Evolutionary conservation across 2,113 vertebrate genomes (phyloP).

Genomic region (Xiphophorus hellerii): DNA sequence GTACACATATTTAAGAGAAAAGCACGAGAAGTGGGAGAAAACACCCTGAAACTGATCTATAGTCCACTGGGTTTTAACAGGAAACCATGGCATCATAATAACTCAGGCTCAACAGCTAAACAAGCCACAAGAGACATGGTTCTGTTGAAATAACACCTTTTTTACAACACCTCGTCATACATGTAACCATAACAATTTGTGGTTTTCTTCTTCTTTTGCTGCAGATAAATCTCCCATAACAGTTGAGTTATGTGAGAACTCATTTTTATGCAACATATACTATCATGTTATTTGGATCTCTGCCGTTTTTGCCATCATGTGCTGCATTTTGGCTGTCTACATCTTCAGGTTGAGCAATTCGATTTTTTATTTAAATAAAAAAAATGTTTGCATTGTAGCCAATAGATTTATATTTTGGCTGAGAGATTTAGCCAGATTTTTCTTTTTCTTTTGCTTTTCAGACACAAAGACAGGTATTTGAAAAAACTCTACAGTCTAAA

Average conservation of each 20-base stretch:
- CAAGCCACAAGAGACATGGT: constrained; percentile 58
- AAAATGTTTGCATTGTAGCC: background rate
- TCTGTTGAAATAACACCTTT: constrained; percentile 34
- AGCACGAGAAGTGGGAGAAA: background rate
- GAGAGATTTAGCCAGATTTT: background rate
- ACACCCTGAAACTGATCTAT: constrained; percentile 39
- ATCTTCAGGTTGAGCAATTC: constrained; percentile 61
- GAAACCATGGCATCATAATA: constrained; percentile 60
- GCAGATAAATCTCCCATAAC: background rate
- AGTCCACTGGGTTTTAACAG: constrained; percentile 51
- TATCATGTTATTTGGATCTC: constrained; percentile 55
- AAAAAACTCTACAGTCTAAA: constrained; percentile 53
- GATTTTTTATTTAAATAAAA: background rate
- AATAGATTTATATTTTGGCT: background rate
- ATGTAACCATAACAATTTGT: background rate
- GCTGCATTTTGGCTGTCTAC: constrained; percentile 45
- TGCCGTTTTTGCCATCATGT: constrained; percentile 41
- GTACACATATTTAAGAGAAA: background rate
- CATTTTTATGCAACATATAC: background rate
- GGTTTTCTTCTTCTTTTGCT: constrained; percentile 15
- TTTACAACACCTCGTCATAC: background rate
- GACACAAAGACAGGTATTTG: constrained; percentile 57
- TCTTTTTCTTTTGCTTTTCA: constrained; percentile 28
- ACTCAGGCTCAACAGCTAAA: constrained; percentile 45
- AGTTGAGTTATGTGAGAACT: background rate